A percentile compares a stretch with the other conserved stretches of the same genome.
These are phyloP conservation scores for Limnothrissa miodon DNA, from an alignment of 2,113 vertebrate genomes.

Conservation along the genomic window DNA sequence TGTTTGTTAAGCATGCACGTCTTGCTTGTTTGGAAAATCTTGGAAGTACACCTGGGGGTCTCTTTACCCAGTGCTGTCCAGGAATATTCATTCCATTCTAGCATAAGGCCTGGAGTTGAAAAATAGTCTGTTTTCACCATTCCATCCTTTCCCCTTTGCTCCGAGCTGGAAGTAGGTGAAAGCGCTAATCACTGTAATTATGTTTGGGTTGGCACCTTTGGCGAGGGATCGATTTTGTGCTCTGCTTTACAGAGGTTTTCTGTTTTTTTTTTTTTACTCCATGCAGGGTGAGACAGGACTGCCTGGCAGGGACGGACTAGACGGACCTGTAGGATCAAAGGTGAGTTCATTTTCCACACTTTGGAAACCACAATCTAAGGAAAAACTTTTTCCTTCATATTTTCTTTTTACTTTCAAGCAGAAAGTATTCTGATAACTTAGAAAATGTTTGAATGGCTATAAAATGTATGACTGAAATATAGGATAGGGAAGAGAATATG, in stretches of 20 bases:
- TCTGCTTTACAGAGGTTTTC: background rate
- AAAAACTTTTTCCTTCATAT: too few species aligned
- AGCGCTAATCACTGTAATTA: background rate
- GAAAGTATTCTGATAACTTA: background rate
- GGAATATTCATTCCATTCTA: background rate
- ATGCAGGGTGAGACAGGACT: conserved; percentile 60
- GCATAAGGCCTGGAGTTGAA: background rate
- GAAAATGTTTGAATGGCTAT: too few species aligned
- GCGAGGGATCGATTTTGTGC: conserved; percentile 3
- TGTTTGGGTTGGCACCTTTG: background rate
- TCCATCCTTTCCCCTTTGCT: background rate
- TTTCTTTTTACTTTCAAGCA: too few species aligned
- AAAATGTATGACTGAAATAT: background rate
- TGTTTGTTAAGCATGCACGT: background rate
- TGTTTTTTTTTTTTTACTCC: background rate
- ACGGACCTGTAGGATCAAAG: conserved; percentile 58
- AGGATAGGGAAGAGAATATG: background rate
- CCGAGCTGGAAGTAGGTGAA: background rate
- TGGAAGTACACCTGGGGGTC: background rate
- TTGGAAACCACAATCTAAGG: background rate
- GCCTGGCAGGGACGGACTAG: conserved; percentile 48
- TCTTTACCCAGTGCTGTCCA: background rate
- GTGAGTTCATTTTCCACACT: conserved; percentile 50
- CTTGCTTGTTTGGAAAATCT: background rate
- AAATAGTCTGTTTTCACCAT: background rate